phyloP scores from a whole-genome alignment of 2,888 invertebrate species.

The Malthinus flaveolus region DNA sequence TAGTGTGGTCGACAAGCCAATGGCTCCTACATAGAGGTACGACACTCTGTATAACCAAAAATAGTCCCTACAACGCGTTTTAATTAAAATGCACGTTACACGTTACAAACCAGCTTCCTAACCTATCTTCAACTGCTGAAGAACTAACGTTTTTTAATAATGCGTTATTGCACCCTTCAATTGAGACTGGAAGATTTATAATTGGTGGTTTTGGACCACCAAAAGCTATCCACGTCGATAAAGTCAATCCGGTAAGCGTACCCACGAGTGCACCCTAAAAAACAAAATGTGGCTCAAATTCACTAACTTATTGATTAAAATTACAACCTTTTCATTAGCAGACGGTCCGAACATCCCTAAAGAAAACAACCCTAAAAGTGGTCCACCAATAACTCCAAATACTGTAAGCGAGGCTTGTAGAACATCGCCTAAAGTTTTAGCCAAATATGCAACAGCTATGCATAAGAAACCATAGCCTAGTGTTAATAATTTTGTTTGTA shows the following conservation, averaged over 20 bases:
- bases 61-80: conserved; percentile 49
- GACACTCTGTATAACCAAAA: conserved; percentile 74
- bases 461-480: conserved; percentile 72
- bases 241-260: conserved; percentile 57
- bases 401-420: conserved; percentile 63
- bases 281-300: too few species aligned
- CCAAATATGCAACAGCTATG: conserved; percentile 76
- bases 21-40: conserved; percentile 71
- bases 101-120: background rate
- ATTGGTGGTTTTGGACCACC: conserved; percentile 73
- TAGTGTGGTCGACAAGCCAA: conserved; percentile 59
- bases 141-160: background rate
- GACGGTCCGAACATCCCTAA: too few species aligned
- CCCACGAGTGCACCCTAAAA: conserved; percentile 72
- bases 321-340: background rate
- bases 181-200: conserved; percentile 60
- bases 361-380: too few species aligned
- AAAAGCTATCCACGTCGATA: conserved; percentile 85
- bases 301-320: background rate
- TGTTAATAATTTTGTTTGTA: conserved; percentile 68
- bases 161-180: conserved; percentile 58
- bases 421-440: conserved; percentile 79
- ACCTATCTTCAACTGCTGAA: too few species aligned
- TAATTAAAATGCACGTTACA: too few species aligned
- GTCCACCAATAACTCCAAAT: background rate